Base-by-base conservation (phyloP, 2,113 vertebrate species). In the Cebus imitator region DNA sequence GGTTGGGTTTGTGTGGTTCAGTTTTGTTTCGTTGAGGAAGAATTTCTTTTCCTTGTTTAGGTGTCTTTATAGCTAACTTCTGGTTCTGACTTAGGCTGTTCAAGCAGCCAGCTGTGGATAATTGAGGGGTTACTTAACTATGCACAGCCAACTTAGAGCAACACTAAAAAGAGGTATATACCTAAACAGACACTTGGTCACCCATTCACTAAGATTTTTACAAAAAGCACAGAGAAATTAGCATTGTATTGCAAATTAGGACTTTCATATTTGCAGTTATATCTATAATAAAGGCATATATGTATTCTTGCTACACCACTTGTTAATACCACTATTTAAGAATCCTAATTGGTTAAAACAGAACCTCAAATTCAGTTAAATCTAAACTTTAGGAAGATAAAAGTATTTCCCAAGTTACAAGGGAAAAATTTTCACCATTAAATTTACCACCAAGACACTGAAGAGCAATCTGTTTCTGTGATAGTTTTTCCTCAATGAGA, bases 401-500 rank as follows among this genome's bases (percentile, higher is more conserved):
- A 27, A 66, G 20, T 81, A 90, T 6, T 85, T 84, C 18, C 17
- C 81, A 96, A 94, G 73, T 79, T 89, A 89, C 58, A 14, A 84
- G 27, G 50, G 30, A 79, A 89, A 82, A 25, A 87, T 84, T 90
- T 96, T 78, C 88, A 90, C 50, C 61, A 45, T 83, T 80, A 87
- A 92, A 91, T 91, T 68, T 90, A 92, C 50, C 61, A 95, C 32
- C 9, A 89, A 58, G 48, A 68, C 6, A 75, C 43, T 93, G 40
- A 83, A 95, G 94, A 90, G 43, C n/a, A 86, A 64, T 35, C 10
- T 40, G 88, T 52, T 73, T 81, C 68, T 80, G 81, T 80, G 43
- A 89, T 73, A 45, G 61, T 48, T 94, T 92, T 95, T 87, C 35
- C 37, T 93, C 79, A 83, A 21, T 30, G 90, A 96, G 91, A 95